Conservation (phyloP, 2,888 invertebrate species). For the Malthinus seriepunctatus region DNA sequence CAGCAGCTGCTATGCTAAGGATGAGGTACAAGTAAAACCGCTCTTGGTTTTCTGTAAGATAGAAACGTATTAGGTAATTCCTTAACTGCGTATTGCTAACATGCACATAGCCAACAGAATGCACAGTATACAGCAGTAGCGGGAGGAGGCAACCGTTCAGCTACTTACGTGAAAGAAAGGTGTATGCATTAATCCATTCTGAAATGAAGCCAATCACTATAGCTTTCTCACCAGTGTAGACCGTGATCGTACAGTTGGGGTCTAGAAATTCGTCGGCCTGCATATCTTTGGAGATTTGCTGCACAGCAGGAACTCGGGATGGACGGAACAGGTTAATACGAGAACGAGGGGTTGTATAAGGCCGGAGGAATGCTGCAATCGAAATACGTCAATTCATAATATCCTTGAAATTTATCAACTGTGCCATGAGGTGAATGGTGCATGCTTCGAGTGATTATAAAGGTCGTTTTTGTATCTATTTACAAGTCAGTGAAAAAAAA, state of each 20-base stretch:
- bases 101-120: constrained; percentile 20
- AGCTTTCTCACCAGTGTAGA: constrained; percentile 55
- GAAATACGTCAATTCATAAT: constrained; percentile 35
- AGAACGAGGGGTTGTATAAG: constrained; percentile 42
- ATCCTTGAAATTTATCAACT: constrained; percentile 8
- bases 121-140: constrained; percentile 36
- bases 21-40: constrained; percentile 83
- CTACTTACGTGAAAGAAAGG: constrained; percentile 71
- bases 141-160: constrained; percentile 29
- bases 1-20: constrained; percentile 72
- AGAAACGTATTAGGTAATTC: constrained; percentile 7
- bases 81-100: not conserved
- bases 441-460: constrained; percentile 2
- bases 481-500: too few species aligned
- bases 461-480: not conserved
- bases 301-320: constrained; percentile 42
- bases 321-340: constrained; percentile 42
- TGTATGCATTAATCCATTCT: constrained; percentile 72
- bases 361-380: constrained; percentile 46
- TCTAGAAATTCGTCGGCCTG: constrained; percentile 49
- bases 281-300: constrained; percentile 49
- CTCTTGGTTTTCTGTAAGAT: constrained; percentile 70
- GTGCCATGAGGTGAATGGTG: not conserved
- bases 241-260: constrained; percentile 58
- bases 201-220: constrained; percentile 67